These are phyloP conservation scores for Perca fluviatilis DNA, from an alignment of 2,113 vertebrate species.

Conservation along the genomic window DNA sequence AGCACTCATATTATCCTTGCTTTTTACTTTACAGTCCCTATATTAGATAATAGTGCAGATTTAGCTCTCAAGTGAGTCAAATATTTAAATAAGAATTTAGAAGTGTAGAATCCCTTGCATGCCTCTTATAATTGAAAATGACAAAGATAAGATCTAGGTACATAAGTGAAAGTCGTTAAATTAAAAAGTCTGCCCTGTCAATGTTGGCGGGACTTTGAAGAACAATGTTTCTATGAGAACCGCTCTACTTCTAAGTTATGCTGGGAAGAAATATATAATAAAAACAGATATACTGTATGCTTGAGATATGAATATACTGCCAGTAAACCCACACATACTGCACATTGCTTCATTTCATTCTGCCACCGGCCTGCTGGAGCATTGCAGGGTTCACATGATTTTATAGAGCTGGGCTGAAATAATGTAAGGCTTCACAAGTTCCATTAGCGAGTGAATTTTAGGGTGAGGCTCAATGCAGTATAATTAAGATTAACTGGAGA, in stretches of 20 bases:
- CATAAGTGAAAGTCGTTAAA: conserved; percentile 35
- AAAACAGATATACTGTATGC: conserved; percentile 27
- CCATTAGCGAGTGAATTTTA: conserved; percentile 47
- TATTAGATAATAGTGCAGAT: conserved; percentile 8
- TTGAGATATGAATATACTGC: conserved; percentile 23
- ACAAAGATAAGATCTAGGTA: conserved; percentile 41
- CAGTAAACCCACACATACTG: conserved; percentile 29
- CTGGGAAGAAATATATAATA: conserved; percentile 32
- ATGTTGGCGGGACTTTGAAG: background rate
- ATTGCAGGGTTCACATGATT: conserved; percentile 23
- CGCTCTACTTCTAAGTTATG: conserved; percentile 1
- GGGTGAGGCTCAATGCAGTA: conserved; percentile 18
- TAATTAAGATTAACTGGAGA: conserved; percentile 56
- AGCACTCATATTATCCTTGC: background rate
- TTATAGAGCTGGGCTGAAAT: conserved; percentile 41
- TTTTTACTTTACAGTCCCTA: conserved; percentile 17
- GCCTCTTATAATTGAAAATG: conserved; percentile 39
- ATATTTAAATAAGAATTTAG: conserved; percentile 11
- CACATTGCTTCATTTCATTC: conserved; percentile 21
- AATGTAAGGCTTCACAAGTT: conserved; percentile 21
- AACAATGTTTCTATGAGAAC: conserved; percentile 2
- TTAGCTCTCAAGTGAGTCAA: conserved; percentile 25
- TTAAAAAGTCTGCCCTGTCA: conserved; percentile 23
- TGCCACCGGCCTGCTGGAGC: conserved; percentile 30
- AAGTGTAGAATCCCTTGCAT: conserved; percentile 22